A percentile compares a stretch with the other conserved stretches of the same genome.
These are phyloP conservation scores for Eonycteris spelaea DNA, from an alignment of 2,113 vertebrate species.

Conservation along the genomic window DNA sequence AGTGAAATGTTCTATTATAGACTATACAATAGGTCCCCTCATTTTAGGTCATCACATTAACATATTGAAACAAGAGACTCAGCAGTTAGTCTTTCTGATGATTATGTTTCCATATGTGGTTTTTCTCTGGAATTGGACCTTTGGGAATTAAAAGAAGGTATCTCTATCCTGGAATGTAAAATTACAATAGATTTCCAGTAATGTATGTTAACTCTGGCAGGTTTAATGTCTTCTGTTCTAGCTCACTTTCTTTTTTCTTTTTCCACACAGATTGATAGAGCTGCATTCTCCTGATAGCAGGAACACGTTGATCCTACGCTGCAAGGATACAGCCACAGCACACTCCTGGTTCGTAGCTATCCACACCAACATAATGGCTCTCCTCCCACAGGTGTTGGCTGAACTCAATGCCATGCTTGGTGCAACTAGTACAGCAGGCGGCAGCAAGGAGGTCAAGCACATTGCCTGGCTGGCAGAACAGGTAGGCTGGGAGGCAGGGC, in stretches of 20 bases:
- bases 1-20: background rate
- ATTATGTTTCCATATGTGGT: constrained; percentile 19
- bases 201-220: background rate
- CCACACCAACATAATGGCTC: constrained; percentile 94
- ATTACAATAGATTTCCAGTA: constrained; percentile 39
- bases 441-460: constrained; percentile 91
- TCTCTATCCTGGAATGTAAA: constrained; percentile 29
- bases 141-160: constrained; percentile 4
- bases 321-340: constrained; percentile 90
- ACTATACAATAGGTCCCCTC: background rate
- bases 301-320: constrained; percentile 94
- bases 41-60: background rate
- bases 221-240: constrained; percentile 10
- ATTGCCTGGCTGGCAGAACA: constrained; percentile 97
- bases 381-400: constrained; percentile 93
- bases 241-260: background rate
- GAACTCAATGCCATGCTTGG: constrained; percentile 93
- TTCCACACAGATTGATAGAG: constrained; percentile 89
- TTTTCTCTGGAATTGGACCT: constrained; percentile 36
- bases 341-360: constrained; percentile 96
- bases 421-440: constrained; percentile 74
- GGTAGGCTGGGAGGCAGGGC: constrained; percentile 79
- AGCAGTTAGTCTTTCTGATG: constrained; percentile 8
- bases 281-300: constrained; percentile 95
- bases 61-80: background rate